Evolutionary conservation across 2,113 vertebrate genomes (phyloP).

Genomic region (Paramormyrops kingsleyae): DNA sequence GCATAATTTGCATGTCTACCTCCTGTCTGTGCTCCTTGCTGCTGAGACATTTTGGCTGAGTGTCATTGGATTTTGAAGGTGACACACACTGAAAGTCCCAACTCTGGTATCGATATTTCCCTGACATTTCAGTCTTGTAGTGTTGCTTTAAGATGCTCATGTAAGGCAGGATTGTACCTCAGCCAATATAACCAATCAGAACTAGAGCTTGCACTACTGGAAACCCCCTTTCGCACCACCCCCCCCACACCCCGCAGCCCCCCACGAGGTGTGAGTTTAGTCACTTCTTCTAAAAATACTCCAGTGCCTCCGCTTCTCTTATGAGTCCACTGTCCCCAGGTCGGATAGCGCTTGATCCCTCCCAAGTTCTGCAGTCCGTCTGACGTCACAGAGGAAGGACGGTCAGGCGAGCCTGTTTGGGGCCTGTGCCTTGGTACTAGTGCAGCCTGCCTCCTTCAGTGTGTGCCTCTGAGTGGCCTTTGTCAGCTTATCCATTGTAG

Average conservation of each 20-base stretch:
- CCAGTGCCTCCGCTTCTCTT: constrained; percentile 53
- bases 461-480: neutral
- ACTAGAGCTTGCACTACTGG: neutral
- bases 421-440: neutral
- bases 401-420: constrained; percentile 32
- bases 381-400: constrained; percentile 9
- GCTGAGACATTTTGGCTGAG: neutral
- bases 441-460: neutral
- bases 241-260: constrained; percentile 26
- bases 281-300: constrained; percentile 56
- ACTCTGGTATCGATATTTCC: constrained; percentile 35
- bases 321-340: constrained; percentile 52
- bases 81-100: neutral
- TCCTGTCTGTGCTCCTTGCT: neutral
- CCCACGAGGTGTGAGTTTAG: constrained; percentile 54
- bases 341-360: constrained; percentile 47
- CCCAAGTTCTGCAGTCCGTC: constrained; percentile 37
- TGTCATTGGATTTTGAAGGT: neutral
- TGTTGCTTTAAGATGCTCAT: neutral
- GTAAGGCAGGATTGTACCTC: neutral
- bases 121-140: too few species aligned
- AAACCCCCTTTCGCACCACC: constrained; percentile 48
- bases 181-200: neutral
- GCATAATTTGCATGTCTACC: neutral
- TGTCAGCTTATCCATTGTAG: neutral